Conservation (phyloP, 2,888 invertebrate species). For the Philaethria dido region DNA sequence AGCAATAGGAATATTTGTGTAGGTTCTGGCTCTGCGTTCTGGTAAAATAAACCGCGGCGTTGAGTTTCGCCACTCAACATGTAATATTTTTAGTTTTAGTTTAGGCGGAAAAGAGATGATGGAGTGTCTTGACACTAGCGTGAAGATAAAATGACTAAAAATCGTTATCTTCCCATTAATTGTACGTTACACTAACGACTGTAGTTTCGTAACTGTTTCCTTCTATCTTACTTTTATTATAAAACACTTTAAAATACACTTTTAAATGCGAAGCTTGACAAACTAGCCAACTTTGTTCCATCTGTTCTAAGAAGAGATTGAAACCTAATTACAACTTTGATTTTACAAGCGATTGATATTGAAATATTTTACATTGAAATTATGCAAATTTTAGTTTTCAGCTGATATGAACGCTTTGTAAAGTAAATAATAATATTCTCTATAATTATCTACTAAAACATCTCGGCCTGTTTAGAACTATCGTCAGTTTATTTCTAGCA, state of each 20-base stretch:
- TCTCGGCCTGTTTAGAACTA: no score
- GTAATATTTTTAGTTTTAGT: no score
- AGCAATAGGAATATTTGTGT: no score
- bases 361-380: conserved; percentile 36
- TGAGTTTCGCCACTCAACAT: no score
- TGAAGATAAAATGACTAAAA: no score
- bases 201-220: conserved; percentile 31
- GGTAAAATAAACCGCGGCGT: no score
- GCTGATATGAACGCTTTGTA: neutral
- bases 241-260: conserved; percentile 37
- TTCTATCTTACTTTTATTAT: conserved; percentile 36
- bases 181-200: conserved; percentile 35
- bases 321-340: conserved; percentile 48
- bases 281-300: conserved; percentile 42
- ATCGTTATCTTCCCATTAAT: neutral
- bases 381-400: conserved; percentile 18
- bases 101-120: no score
- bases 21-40: no score
- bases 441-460: no score
- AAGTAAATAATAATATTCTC: no score
- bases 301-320: conserved; percentile 44
- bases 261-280: conserved; percentile 37
- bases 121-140: no score
- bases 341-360: conserved; percentile 39
- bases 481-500: no score